phyloP scores from a whole-genome alignment of 2,888 invertebrate species.

The Habrosyne pyritoides region DNA sequence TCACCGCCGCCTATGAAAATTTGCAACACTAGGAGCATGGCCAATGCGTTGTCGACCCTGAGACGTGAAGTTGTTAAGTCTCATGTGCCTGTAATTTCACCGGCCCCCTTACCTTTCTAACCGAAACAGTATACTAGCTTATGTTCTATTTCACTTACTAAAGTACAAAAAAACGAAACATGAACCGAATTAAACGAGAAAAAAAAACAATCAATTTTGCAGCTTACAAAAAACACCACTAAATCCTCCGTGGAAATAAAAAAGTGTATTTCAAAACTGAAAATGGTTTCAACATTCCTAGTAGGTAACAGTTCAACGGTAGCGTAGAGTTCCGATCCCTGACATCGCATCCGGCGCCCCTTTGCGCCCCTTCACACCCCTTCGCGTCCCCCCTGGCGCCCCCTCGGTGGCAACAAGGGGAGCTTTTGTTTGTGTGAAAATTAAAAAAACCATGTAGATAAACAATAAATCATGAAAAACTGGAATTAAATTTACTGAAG shows the following conservation, averaged over 20 bases:
- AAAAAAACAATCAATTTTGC: not conserved
- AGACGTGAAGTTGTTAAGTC: too few relatives aligned
- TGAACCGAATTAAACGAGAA: not conserved
- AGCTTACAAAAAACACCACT: not conserved
- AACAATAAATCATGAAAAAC: constrained; percentile 33
- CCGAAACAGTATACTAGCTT: too few relatives aligned
- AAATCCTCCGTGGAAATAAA: constrained; percentile 1
- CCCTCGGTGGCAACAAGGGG: constrained; percentile 22
- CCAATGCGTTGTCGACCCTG: too few relatives aligned
- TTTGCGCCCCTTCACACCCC: constrained; percentile 13
- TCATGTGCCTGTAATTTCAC: too few relatives aligned
- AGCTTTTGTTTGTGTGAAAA: constrained; percentile 34
- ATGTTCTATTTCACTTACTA: too few relatives aligned
- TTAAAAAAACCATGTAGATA: constrained; percentile 38
- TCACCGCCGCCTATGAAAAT: too few relatives aligned
- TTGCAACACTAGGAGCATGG: too few relatives aligned
- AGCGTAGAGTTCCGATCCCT: constrained; percentile 40
- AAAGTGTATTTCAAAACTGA: constrained; percentile 7
- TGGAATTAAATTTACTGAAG: not conserved
- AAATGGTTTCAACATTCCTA: constrained; percentile 25
- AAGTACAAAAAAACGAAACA: too few relatives aligned
- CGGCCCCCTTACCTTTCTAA: too few relatives aligned
- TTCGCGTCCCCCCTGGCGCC: constrained; percentile 15
- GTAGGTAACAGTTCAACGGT: constrained; percentile 28
- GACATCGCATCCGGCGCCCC: constrained; percentile 38